Evolutionary conservation across 2,888 invertebrate genomes (phyloP).

Genomic region (Formica aserva): DNA sequence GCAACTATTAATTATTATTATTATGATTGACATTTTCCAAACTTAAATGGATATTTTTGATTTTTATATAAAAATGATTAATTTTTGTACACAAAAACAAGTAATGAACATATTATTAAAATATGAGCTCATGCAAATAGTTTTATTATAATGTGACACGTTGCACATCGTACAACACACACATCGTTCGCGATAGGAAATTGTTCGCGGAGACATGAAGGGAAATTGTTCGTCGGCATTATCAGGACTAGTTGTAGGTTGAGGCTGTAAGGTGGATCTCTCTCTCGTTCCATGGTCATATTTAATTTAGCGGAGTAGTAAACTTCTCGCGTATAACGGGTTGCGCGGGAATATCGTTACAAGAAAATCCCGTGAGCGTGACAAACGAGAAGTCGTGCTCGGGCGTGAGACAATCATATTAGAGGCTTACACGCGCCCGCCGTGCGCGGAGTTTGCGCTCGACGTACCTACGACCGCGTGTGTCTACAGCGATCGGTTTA

Average conservation of each 20-base stretch:
- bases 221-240: neutral
- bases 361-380: constrained; percentile 43
- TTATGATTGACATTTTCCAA: neutral
- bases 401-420: constrained; percentile 59
- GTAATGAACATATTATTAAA: neutral
- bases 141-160: neutral
- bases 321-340: constrained; percentile 38
- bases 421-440: constrained; percentile 59
- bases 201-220: neutral
- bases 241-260: neutral
- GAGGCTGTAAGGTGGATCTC: neutral
- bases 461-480: constrained; percentile 47
- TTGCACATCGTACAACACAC: neutral
- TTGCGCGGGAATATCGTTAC: constrained; percentile 21
- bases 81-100: neutral
- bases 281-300: constrained; percentile 26
- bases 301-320: constrained; percentile 46
- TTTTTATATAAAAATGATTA: neutral
- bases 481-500: constrained; percentile 62
- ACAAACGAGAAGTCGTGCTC: constrained; percentile 57
- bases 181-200: neutral
- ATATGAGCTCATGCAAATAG: neutral
- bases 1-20: constrained; percentile 7
- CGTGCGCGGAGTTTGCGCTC: constrained; percentile 64
- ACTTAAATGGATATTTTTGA: neutral